Evolutionary conservation across 2,797 vertebrate genomes (phyloP).

Genomic region (Sebastes paucispinis): DNA sequence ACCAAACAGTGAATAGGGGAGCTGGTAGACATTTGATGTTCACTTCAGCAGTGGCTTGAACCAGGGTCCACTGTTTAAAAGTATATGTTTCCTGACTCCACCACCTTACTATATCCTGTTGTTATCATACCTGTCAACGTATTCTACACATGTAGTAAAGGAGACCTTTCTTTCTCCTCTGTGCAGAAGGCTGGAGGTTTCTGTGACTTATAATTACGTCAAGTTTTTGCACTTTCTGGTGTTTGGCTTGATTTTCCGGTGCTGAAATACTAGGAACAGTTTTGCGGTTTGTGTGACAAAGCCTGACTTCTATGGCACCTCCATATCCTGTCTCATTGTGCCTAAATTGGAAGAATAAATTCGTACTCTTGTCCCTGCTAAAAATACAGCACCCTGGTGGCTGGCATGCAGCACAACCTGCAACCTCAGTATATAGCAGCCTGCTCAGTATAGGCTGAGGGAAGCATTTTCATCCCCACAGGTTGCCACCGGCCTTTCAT

Average conservation of each 20-base stretch:
- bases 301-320: background rate
- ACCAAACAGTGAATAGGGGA: background rate
- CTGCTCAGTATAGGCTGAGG: conserved; percentile 52
- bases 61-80: background rate
- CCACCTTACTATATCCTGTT: background rate
- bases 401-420: conserved; percentile 57
- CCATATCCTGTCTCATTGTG: conserved; percentile 23
- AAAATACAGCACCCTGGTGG: conserved; percentile 68
- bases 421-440: conserved; percentile 54
- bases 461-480: conserved; percentile 68
- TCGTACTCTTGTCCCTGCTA: conserved; percentile 55
- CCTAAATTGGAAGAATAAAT: conserved; percentile 40
- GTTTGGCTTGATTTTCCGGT: background rate
- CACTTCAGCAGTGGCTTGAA: background rate
- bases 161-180: background rate
- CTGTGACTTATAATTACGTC: background rate
- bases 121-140: background rate
- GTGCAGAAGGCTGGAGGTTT: background rate
- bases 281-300: conserved; percentile 1
- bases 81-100: background rate
- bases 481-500: conserved; percentile 60
- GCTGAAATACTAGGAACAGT: background rate
- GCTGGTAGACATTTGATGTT: conserved; percentile 17
- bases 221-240: background rate
- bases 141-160: background rate